Percentiles rank a stretch among this genome's conserved stretches.
phyloP scores from a whole-genome alignment of 2,113 vertebrate species.

The Hippocampus mohnikei region DNA sequence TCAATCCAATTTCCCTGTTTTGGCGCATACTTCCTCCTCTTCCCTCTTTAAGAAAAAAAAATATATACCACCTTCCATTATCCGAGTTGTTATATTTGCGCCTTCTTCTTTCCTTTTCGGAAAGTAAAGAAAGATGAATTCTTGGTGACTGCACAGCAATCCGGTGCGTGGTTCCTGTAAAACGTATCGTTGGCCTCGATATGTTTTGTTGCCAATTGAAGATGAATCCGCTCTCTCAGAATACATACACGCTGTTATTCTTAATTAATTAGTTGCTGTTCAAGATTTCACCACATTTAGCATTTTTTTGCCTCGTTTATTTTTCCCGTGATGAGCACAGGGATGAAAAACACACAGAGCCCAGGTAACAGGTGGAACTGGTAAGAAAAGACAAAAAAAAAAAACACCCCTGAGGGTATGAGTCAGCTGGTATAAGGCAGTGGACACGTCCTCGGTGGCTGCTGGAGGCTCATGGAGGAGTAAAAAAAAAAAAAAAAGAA shows the following conservation, averaged over 20 bases:
- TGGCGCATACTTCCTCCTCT: slow-evolving; percentile 4
- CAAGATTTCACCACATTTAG: neutral
- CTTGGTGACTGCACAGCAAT: neutral
- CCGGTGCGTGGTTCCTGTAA: neutral
- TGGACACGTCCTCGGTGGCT: slow-evolving; percentile 13
- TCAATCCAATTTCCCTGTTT: slow-evolving; percentile 24
- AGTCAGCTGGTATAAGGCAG: neutral
- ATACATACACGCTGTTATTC: no score
- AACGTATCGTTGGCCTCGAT: neutral
- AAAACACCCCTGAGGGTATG: slow-evolving; percentile 11
- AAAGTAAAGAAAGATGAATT: neutral
- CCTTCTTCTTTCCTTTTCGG: neutral
- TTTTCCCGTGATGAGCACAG: neutral
- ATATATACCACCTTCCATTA: no score
- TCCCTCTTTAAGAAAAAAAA: slow-evolving; percentile 11
- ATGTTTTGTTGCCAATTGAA: neutral
- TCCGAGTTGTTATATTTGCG: neutral
- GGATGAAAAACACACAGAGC: slow-evolving; percentile 9
- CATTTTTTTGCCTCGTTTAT: neutral
- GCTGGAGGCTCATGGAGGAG: slow-evolving; percentile 11
- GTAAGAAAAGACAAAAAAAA: slow-evolving; percentile 10
- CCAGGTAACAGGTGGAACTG: slow-evolving; percentile 37
- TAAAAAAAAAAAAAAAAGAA: slow-evolving; percentile 29
- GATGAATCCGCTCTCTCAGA: neutral
- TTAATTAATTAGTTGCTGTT: neutral